Evolutionary conservation across 2,113 vertebrate species (phyloP), one percentile per base, ranked within the genome.

Genomic region (Laterallus jamaicensis): DNA sequence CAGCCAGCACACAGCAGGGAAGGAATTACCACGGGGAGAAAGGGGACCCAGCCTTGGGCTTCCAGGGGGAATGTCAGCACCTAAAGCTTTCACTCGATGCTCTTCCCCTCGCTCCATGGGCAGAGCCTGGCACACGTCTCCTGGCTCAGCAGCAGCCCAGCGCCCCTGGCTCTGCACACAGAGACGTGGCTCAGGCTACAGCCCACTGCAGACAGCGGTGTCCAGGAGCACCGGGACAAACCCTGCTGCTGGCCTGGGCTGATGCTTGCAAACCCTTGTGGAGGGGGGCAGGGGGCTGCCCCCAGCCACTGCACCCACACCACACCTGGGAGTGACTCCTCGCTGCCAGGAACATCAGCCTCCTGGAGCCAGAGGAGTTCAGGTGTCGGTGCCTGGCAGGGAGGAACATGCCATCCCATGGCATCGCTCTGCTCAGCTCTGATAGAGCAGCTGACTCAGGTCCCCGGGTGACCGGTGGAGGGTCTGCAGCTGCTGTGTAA

Each of bases 381-480:
- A 25, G n/a, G 68, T n/a, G 76, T 29, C 77, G 0, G 0, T 56
- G 81, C 73, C 59, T 22, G 22, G 49, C 16, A 86, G 32, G 29
- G 12, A 79, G 32, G 58, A 73, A 60, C 42, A 6, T 0, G 3
- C 25, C 25, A 16, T 9, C 19, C 4, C 25, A 42, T 42, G 35
- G 25, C 64, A 60, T 8, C 42, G 39, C 29, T 52, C 12, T 2
- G 1, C 14, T 70, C 18, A 50, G 3, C 60, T 49, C 74, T 54
- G 31, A n/a, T 29, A 28, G 68, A 89, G 77, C 64, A 35, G 84
- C 31, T 39, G 59, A 17, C 22, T 9, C 1, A 10, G 13, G 25
- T 59, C 67, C 40, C 0, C 0, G 2, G 42, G 47, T 40, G 74
- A 28, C 11, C 0, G 2, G 18, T 0, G 1, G 52, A 40, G 56